Base-by-base conservation (phyloP, 2,888 invertebrate species). In the Drosophila pseudotalamancana region DNA sequence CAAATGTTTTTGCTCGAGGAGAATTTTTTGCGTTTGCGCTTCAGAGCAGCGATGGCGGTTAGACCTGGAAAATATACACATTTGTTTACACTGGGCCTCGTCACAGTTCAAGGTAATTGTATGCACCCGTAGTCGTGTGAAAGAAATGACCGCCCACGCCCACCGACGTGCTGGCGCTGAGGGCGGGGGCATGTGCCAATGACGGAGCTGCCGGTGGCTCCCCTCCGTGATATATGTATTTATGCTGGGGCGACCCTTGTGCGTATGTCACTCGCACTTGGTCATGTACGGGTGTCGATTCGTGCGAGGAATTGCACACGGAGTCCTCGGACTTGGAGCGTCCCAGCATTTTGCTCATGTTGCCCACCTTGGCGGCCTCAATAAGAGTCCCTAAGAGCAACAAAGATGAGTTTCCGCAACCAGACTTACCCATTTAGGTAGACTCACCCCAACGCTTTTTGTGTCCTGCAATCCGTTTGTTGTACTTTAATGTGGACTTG, bases 271-370 rank as follows among this genome's bases (percentile, higher is more conserved):
- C 90, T 6, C 89, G 95, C 19, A 95, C 95, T 34, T 94, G 94
- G 29, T 95, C 96, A 85, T 94, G 95, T 88, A 94, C 94, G 0
- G 94, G 94, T 0, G 93, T 93, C 66, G 92, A 94, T 90, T 92
- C 94, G 89, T 92, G 94, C 53, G 92, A 92, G 27, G 93, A 92
- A 65, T 92, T 92, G 89, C 93, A 93, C 82, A 97, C 96, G 8
- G 97, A 97, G 90, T 97, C 97, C 91, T 97, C 97, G 2, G 97
- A 97, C 75, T 95, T 93, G 42, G 95, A 95, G 75, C 96, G 93
- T 25, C 96, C 96, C 72, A 97, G 95, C 84, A 97, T 93, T 69
- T 96, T 93, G 21, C 96, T 95, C 45, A 97, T 96, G 83, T 95
- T 94, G 23, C 96, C 96, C 64, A 95, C 94, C 88, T 96, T 95